Evolutionary conservation across 2,888 invertebrate species (phyloP).

Genomic region (Archips xylosteana): DNA sequence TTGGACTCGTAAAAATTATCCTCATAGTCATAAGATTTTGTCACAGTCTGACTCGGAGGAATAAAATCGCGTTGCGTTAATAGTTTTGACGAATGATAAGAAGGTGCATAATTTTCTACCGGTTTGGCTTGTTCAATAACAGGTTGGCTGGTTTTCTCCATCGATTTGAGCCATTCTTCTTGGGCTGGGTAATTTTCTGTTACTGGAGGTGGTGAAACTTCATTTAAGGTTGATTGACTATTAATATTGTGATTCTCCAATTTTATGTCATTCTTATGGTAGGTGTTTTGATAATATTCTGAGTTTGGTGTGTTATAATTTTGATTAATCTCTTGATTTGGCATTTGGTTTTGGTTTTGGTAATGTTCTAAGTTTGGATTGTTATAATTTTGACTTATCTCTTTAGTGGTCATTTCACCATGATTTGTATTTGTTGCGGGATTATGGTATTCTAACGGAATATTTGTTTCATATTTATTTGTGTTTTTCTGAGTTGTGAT

Average conservation of each 20-base stretch:
- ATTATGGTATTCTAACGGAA: conserved; percentile 8
- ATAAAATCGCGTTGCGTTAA: conserved; percentile 63
- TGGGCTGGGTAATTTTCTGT: conserved; percentile 32
- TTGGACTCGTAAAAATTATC: conserved; percentile 59
- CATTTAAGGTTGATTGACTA: conserved; percentile 41
- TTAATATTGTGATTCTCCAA: conserved; percentile 41
- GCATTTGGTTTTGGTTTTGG: conserved; percentile 17
- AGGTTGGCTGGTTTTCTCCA: conserved; percentile 35
- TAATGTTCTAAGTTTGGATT: conserved; percentile 13
- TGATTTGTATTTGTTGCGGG: conserved; percentile 2
- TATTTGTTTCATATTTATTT: background rate
- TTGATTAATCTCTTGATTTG: background rate
- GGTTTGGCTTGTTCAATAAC: conserved; percentile 41
- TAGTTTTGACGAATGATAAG: conserved; percentile 52
- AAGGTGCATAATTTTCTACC: conserved; percentile 17
- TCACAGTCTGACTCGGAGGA: conserved; percentile 64
- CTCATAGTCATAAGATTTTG: conserved; percentile 68
- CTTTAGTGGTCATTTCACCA: background rate
- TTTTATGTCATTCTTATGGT: conserved; percentile 22
- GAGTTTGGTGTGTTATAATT: conserved; percentile 21
- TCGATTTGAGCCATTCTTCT: conserved; percentile 38
- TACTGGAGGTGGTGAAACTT: conserved; percentile 42
- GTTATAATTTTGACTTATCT: conserved; percentile 24
- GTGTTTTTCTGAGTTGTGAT: conserved; percentile 20
- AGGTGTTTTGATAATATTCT: conserved; percentile 23